phyloP scores from a whole-genome alignment of 2,797 vertebrate genomes.

The Chiroxiphia lanceolata region DNA sequence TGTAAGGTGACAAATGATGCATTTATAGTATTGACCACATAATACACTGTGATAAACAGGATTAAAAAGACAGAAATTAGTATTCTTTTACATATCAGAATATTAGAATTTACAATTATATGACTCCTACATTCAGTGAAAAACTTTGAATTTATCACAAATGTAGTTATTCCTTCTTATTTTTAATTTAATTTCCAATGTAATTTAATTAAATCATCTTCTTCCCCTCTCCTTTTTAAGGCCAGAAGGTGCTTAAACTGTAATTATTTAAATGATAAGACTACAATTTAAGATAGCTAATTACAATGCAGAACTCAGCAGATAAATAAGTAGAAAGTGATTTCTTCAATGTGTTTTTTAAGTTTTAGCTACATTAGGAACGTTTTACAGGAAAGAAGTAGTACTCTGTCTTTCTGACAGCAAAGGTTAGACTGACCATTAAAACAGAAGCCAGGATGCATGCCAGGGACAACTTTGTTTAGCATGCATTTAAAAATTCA shows the following conservation, averaged over 20 bases:
- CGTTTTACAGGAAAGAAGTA: constrained; percentile 6
- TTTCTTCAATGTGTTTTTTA: not conserved
- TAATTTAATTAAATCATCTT: not conserved
- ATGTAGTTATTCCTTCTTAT: not conserved
- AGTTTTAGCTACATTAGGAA: not conserved
- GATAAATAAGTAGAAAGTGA: constrained; percentile 13
- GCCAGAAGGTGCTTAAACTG: not conserved
- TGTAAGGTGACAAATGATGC: not conserved
- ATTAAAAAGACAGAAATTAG: not conserved
- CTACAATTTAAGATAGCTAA: not conserved
- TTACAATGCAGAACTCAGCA: not conserved
- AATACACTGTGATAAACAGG: not conserved
- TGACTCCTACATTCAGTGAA: not conserved
- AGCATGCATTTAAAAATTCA: not conserved
- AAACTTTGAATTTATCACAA: not conserved
- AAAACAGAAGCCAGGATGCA: not conserved
- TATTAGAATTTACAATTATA: not conserved
- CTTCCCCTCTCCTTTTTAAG: not conserved
- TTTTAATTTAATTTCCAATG: not conserved
- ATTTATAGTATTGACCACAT: not conserved
- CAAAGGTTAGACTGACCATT: constrained; percentile 40
- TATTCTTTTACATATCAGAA: not conserved
- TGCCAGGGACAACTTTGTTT: not conserved
- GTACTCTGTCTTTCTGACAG: constrained; percentile 50
- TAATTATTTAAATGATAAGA: not conserved